Conservation (phyloP, 23 tunicate species). For the Styela clava region DNA sequence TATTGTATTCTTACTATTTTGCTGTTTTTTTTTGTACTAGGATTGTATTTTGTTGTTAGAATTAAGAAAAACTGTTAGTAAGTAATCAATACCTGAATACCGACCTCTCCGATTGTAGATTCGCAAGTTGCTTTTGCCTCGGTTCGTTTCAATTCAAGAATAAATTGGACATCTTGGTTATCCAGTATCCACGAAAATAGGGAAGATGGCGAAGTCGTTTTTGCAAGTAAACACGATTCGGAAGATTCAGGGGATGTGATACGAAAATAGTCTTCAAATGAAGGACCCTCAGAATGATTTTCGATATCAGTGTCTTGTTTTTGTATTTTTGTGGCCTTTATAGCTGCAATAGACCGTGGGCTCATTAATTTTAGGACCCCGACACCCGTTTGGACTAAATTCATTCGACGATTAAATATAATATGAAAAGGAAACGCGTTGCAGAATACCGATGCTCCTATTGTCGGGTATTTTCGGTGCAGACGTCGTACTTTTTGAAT, state of each 20-base stretch:
- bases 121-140: conserved; percentile 8
- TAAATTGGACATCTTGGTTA: conserved; percentile 14
- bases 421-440: conserved; percentile 78
- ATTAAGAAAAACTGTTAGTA: neutral
- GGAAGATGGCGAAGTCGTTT: neutral
- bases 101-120: conserved; percentile 17
- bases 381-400: conserved; percentile 64
- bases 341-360: neutral
- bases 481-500: neutral
- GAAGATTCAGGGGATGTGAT: conserved; percentile 36
- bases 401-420: conserved; percentile 54
- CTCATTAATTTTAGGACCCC: conserved; percentile 47
- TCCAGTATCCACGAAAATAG: conserved; percentile 30
- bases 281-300: neutral
- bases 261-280: conserved; percentile 49
- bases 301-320: neutral
- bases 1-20: no score
- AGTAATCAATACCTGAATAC: conserved; percentile 10
- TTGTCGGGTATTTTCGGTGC: neutral
- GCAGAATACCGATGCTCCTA: conserved; percentile 63
- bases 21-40: no score
- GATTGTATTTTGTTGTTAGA: no score
- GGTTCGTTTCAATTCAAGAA: conserved; percentile 13
- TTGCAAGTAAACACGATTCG: neutral
- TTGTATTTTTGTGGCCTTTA: conserved; percentile 4